A percentile compares a stretch with the other conserved stretches of the same genome.
Conservation (phyloP, 1,140 invertebrate genomes). For the Ceratosolen fusciceps region DNA sequence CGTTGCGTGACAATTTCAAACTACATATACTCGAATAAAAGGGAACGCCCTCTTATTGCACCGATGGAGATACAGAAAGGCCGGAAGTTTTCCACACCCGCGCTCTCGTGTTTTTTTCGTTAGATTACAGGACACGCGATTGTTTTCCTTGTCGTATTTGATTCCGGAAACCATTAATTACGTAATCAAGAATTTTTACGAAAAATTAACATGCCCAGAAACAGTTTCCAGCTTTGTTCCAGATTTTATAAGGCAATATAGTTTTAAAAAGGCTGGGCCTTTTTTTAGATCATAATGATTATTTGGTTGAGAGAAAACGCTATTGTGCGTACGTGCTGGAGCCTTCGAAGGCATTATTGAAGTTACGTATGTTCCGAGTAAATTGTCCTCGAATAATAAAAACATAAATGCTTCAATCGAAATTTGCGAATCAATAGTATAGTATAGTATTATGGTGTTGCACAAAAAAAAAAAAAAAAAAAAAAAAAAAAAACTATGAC, state of each 20-base stretch:
- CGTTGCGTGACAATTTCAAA: conserved; percentile 9
- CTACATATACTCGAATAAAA: conserved; percentile 12
- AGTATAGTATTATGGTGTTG: too few relatives aligned
- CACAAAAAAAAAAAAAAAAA: too few relatives aligned
- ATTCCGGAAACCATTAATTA: conserved; percentile 38
- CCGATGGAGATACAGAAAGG: conserved; percentile 25
- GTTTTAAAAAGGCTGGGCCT: neutral
- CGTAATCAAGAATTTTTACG: neutral
- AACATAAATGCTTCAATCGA: neutral
- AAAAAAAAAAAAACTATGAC: too few relatives aligned
- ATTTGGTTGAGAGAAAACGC: neutral
- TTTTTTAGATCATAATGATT: neutral
- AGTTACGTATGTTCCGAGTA: neutral
- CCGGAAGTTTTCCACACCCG: conserved; percentile 29
- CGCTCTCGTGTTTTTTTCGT: conserved; percentile 27
- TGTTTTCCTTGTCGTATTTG: conserved; percentile 24
- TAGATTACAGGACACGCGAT: conserved; percentile 37
- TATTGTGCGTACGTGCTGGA: neutral
- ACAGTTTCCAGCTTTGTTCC: neutral
- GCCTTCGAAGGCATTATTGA: neutral
- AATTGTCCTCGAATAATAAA: neutral
- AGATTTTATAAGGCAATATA: neutral
- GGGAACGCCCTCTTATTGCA: conserved; percentile 14
- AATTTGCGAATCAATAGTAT: neutral
- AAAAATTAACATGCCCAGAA: neutral